A percentile compares a stretch with the other conserved stretches of the same genome.
These are phyloP conservation scores for Patiria pectinifera DNA, from an alignment of 53 echinoderm and acorn worm species.

Conservation along the genomic window DNA sequence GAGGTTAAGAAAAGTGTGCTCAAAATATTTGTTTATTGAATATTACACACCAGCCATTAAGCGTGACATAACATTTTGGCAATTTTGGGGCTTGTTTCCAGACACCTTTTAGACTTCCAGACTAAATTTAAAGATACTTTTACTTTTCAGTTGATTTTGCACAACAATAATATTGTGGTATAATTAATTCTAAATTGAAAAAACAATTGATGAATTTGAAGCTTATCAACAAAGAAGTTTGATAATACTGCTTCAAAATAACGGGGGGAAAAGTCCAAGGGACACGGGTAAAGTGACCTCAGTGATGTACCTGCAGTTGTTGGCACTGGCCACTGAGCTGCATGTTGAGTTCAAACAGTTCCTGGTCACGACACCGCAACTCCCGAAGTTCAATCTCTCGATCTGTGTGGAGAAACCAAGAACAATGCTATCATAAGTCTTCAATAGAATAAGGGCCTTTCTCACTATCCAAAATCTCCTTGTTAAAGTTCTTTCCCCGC, in stretches of 20 bases:
- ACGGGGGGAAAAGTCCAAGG: background rate
- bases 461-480: too few species aligned
- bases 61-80: background rate
- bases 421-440: background rate
- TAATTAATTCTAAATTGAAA: too few species aligned
- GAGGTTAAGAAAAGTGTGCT: too few species aligned
- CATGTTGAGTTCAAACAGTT: conserved; percentile 73
- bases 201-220: background rate
- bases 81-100: background rate
- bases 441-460: background rate
- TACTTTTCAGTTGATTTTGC: too few species aligned
- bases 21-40: too few species aligned
- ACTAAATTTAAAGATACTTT: too few species aligned
- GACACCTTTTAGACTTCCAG: too few species aligned
- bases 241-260: background rate
- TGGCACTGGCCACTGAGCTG: conserved; percentile 74
- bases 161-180: too few species aligned
- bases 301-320: conserved; percentile 78
- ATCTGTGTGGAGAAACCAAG: conserved; percentile 55
- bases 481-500: too few species aligned
- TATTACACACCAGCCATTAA: background rate
- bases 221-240: background rate
- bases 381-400: conserved; percentile 88
- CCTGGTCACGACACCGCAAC: conserved; percentile 76
- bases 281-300: background rate